Conservation (phyloP, 2,888 invertebrate species). For the Drosophila birchii region DNA sequence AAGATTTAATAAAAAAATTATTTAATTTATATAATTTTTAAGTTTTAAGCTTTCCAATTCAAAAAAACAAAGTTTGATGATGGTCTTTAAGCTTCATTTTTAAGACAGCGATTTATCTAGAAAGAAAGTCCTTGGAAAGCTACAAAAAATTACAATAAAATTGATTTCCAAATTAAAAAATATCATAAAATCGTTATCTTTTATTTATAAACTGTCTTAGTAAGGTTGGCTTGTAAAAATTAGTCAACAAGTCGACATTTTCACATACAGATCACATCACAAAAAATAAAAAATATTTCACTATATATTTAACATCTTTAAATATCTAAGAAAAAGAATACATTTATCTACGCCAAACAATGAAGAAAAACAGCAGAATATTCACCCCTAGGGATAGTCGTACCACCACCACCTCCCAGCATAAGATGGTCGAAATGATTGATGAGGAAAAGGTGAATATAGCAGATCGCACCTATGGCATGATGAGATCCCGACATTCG, state of each 20-base stretch:
- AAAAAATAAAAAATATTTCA: not conserved
- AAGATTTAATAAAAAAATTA: no score
- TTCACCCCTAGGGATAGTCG: not conserved
- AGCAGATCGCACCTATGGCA: constrained; percentile 4
- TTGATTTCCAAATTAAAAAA: no score
- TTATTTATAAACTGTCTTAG: no score
- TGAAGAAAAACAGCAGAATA: not conserved
- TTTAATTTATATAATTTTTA: not conserved
- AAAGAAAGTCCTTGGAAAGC: no score
- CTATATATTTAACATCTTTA: not conserved
- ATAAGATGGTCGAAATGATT: not conserved
- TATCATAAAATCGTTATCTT: no score
- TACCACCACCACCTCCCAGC: accelerated
- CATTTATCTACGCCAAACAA: not conserved
- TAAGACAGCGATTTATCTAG: no score
- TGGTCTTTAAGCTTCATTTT: no score
- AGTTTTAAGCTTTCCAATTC: not conserved
- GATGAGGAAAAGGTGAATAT: accelerated
- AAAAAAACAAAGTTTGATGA: not conserved
- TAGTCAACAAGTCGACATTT: not conserved
- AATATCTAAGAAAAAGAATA: not conserved
- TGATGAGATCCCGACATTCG: not conserved
- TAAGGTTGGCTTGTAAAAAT: not conserved
- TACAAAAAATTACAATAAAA: no score
- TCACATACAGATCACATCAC: not conserved